Percentiles rank a stretch among this genome's conserved stretches.
phyloP scores from a whole-genome alignment of 2,113 vertebrate genomes.

The Beaufortia kweichowensis region DNA sequence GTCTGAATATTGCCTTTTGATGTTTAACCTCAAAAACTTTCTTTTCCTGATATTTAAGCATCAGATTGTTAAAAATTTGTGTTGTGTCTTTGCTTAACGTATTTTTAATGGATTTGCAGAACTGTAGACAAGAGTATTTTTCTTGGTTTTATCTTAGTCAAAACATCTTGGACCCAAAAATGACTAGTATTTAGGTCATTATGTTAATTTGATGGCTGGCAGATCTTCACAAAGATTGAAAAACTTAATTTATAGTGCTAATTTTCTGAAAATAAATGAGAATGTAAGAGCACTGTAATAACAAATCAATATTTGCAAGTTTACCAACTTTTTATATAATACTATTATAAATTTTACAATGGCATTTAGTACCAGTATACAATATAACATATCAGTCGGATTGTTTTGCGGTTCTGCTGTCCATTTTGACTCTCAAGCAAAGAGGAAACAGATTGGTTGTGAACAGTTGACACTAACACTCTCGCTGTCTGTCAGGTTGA shows the following conservation, averaged over 20 bases:
- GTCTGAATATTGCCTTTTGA: background rate
- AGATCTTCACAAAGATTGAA: conserved; percentile 16
- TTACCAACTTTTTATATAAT: too few species aligned
- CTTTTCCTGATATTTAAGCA: background rate
- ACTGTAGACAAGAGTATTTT: background rate
- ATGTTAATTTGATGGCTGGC: conserved; percentile 5
- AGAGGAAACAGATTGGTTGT: conserved; percentile 11
- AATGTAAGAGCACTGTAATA: background rate
- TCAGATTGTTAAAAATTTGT: background rate
- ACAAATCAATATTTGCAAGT: too few species aligned
- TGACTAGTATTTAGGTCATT: conserved; percentile 12
- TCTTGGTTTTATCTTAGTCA: background rate
- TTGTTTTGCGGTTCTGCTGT: background rate
- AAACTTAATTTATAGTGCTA: background rate
- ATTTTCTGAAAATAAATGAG: background rate
- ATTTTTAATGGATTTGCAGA: background rate
- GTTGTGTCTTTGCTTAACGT: conserved; percentile 7
- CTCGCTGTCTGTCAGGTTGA: conserved; percentile 77
- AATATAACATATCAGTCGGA: background rate
- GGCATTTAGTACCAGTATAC: too few species aligned
- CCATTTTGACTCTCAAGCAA: conserved; percentile 4
- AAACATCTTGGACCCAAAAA: conserved; percentile 22
- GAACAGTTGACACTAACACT: background rate
- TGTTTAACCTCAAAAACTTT: conserved; percentile 6
- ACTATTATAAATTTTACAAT: too few species aligned